These are phyloP conservation scores for Melanostigma gelatinosum DNA, from an alignment of 2,113 vertebrate species.

Conservation along the genomic window DNA sequence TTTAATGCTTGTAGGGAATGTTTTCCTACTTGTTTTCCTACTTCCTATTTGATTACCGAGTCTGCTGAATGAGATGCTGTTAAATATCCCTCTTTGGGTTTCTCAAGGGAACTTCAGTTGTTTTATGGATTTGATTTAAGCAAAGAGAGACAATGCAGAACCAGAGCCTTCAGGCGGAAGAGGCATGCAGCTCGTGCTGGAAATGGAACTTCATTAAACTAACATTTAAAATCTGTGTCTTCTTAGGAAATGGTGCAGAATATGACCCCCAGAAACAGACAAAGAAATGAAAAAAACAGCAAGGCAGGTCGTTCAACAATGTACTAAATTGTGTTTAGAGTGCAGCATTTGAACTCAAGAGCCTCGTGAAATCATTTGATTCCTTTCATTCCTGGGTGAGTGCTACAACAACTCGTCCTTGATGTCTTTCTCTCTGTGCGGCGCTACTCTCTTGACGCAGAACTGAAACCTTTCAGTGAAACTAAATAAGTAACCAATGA, in stretches of 20 bases:
- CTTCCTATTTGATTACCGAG: background rate
- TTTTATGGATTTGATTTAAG: background rate
- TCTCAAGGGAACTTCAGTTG: background rate
- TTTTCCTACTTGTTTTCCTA: background rate
- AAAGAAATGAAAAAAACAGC: background rate
- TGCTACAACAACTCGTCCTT: background rate
- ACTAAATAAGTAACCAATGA: conserved; percentile 50
- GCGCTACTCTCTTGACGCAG: background rate
- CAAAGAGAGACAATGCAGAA: background rate
- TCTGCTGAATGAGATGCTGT: background rate
- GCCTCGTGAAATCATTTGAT: background rate
- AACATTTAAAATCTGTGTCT: background rate
- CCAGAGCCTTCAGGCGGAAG: background rate
- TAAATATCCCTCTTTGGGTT: background rate
- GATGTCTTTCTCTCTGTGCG: background rate
- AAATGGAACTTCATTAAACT: background rate
- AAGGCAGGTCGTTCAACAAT: background rate
- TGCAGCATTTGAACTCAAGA: background rate
- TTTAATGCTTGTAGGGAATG: background rate
- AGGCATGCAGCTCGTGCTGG: background rate
- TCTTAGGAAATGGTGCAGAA: background rate
- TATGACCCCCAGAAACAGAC: background rate
- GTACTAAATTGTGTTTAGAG: background rate
- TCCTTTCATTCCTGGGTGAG: background rate
- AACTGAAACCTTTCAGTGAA: background rate